Base-by-base conservation (phyloP, 1,140 invertebrate genomes). In the Pinna nobilis region DNA sequence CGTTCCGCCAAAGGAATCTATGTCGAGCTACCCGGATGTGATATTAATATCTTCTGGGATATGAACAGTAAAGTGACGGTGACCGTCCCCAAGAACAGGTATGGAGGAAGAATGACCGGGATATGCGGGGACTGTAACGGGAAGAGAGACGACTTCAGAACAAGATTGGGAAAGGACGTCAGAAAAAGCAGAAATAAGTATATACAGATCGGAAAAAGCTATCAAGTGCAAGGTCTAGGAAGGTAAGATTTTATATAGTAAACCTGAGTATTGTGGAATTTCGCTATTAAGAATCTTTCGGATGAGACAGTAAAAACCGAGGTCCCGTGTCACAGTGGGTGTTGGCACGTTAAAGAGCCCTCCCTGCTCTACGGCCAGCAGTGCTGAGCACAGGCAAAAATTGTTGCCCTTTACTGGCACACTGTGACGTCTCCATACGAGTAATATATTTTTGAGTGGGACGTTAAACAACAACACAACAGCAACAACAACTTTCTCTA, bases 51-150 rank as follows among this genome's bases (percentile, higher is more conserved):
- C 3, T 41, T 37, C 23, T 72, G 51, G 51, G 70, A 72, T 49
- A 37, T 60, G 9, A 57, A 57, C 9, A 51, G 55, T 30, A n/a
- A 28, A 3, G 79, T 76, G 2, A 73, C 97, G 89, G 93, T 98
- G 0, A 93, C 93, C 0, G 94, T 95, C 18, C 94, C 95, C 0
- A 66, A 57, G 41, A 88, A 89, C 1, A 57, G 18, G 1, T 96
- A 93, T 85, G 93, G 94, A 82, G 91, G 92, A 13, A 91, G 92
- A 70, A 50, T 81, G 60, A 74, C 59, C 1, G 81, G 81, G 23
- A 35, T 83, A 0, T 83, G 81, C 60, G 81, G 81, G 18, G 55
- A 73, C 60, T 83, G 79, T 68, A 78, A 83, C 49, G 72, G 72
- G 0, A 68, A 37, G 20, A 64, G 64, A 41, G 76, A 81, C 35